Evolutionary conservation across 2,113 vertebrate genomes (phyloP).

Genomic region (Cichladusa arquata): DNA sequence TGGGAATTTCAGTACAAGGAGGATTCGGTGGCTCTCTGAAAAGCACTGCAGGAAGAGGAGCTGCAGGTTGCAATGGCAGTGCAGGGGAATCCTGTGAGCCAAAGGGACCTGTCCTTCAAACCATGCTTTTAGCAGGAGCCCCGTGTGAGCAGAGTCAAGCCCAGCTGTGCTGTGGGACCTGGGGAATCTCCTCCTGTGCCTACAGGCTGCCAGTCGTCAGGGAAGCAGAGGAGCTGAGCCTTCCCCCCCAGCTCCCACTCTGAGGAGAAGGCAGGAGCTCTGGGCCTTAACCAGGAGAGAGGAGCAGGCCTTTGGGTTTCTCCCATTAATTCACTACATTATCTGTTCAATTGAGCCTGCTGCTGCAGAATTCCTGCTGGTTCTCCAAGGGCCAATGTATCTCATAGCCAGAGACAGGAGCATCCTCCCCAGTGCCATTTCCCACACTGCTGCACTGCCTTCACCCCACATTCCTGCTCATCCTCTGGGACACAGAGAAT

Average conservation of each 20-base stretch:
- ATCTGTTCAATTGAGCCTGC: background rate
- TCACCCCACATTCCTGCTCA: background rate
- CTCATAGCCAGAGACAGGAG: background rate
- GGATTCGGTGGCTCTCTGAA: background rate
- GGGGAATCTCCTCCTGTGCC: rapidly evolving
- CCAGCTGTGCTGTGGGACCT: background rate
- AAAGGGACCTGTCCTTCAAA: background rate
- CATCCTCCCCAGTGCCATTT: background rate
- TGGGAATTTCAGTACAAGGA: background rate
- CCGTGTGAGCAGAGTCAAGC: background rate
- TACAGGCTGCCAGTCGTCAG: background rate
- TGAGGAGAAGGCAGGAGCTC: background rate
- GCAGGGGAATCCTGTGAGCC: rapidly evolving
- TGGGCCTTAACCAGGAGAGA: background rate
- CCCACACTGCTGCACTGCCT: background rate
- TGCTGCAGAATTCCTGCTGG: background rate
- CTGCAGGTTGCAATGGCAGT: background rate
- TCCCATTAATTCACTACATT: background rate
- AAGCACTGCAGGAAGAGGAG: background rate
- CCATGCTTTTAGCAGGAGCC: background rate
- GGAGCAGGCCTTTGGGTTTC: background rate
- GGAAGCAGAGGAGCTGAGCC: background rate
- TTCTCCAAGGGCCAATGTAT: background rate
- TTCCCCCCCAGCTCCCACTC: background rate
- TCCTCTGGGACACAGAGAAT: background rate